Evolutionary conservation across 2,888 invertebrate species (phyloP).

Genomic region (Hetaerina titia): DNA sequence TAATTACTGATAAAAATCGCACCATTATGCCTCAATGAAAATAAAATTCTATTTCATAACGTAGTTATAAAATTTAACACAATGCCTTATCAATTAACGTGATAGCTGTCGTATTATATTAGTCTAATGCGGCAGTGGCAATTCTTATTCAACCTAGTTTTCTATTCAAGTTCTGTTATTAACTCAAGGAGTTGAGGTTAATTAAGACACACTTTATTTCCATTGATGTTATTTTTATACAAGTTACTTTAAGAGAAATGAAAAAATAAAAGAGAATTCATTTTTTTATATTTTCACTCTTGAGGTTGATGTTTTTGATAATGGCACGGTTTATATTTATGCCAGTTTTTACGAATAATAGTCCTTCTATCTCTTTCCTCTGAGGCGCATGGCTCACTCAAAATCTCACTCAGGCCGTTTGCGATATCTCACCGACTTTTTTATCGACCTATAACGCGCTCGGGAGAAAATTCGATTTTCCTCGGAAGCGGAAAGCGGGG

Average conservation of each 20-base stretch:
- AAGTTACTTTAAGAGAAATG: neutral
- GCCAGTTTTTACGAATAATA: neutral
- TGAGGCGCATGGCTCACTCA: neutral
- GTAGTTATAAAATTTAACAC: too few relatives aligned
- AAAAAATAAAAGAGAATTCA: neutral
- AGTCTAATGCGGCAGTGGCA: too few relatives aligned
- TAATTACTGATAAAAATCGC: too few relatives aligned
- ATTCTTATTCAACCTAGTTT: too few relatives aligned
- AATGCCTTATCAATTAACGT: too few relatives aligned
- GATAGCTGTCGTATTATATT: too few relatives aligned
- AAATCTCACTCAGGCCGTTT: neutral
- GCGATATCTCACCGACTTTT: neutral
- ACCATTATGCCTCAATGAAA: too few relatives aligned
- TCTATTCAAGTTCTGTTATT: neutral
- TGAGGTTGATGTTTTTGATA: neutral
- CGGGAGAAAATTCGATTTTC: constrained; percentile 55
- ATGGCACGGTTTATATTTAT: neutral
- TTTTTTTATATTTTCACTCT: neutral
- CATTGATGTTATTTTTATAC: neutral
- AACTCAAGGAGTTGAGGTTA: neutral
- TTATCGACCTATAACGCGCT: constrained; percentile 13
- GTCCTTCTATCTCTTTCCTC: neutral
- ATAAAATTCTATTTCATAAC: too few relatives aligned
- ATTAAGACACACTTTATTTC: neutral
- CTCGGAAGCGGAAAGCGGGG: constrained; percentile 4